Evolutionary conservation across 2,888 invertebrate genomes (phyloP), one percentile per base, ranked within the genome.

Genomic region (Cacoxenus indagator): DNA sequence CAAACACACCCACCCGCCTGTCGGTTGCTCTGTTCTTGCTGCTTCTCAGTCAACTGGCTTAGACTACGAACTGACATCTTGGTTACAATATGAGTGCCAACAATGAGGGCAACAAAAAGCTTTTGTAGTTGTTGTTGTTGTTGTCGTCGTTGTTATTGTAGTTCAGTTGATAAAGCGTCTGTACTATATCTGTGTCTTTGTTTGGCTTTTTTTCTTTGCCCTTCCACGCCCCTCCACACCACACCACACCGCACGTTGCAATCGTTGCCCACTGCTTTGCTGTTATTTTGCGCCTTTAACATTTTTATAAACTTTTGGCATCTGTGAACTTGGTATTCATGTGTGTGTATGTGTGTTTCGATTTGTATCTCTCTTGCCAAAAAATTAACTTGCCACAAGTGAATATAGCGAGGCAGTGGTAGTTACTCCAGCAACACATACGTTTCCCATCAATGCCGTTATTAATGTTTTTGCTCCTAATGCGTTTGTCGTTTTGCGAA

Each of bases 401-500:
- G n/a, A 11, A 43, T 43, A 2, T 43, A 5, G 45, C n/a, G n/a
- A n/a, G n/a, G n/a, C n/a, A n/a, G n/a, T n/a, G 64, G 64, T 54
- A 48, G 29, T 46, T 57, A 43, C 24, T 48, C 26, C 51, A 65
- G 48, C 67, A 62, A 68, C 61, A 76, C 70, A 76, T 72, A 75
- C 73, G 69, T 73, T 73, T 69, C 64, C 57, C 70, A 73, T 73
- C 73, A 74, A 64, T 73, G 65, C 57, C 37, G 45, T 65, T 65
- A 65, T 65, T 65, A 65, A 37, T 65, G 64, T 68, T 70, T 69
- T 70, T 67, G 67, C 65, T 67, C 69, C 68, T 75, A 76, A 75
- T 76, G 74, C 73, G 72, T 76, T 73, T 73, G 73, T 67, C 66
- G 67, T 73, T 72, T 70, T 72, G 69, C 66, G 73, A 69, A 76